Conservation (phyloP, 1,140 invertebrate species). For the Lepidurus apus region DNA sequence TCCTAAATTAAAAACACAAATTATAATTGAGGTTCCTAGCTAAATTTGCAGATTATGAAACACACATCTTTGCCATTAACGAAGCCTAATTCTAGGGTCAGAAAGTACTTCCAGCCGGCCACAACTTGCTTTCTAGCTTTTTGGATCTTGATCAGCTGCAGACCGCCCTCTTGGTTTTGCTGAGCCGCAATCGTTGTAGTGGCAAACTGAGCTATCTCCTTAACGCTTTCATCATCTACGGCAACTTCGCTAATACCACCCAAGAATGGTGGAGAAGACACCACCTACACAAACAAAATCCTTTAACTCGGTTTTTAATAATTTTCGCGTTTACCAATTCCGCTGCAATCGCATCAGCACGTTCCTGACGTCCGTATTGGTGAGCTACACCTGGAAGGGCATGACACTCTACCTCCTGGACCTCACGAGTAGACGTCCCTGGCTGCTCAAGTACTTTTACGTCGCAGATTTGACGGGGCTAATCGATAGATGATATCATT, state of each 20-base stretch:
- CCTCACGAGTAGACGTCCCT: background rate
- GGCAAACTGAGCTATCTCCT: conserved; percentile 12
- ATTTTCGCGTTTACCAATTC: conserved; percentile 6
- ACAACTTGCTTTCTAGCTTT: conserved; percentile 18
- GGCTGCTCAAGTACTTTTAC: background rate
- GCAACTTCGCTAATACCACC: background rate
- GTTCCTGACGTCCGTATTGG: background rate
- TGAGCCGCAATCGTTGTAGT: background rate
- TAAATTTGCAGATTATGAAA: no score
- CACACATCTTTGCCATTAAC: background rate
- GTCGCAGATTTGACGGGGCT: background rate
- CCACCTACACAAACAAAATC: background rate
- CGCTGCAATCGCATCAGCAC: background rate
- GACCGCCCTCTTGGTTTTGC: conserved; percentile 13
- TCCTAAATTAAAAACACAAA: background rate
- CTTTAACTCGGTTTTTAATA: background rate
- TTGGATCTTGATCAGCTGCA: background rate
- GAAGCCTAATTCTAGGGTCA: background rate
- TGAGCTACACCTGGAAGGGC: background rate
- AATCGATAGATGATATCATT: no score
- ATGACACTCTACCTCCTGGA: background rate
- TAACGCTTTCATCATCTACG: background rate
- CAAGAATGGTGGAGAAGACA: background rate
- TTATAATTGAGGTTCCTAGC: background rate
- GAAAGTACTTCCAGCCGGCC: conserved; percentile 15